Evolutionary conservation across 1,140 invertebrate species (phyloP), one percentile per base, ranked within the genome.

Genomic region (Drosophila simulans): DNA sequence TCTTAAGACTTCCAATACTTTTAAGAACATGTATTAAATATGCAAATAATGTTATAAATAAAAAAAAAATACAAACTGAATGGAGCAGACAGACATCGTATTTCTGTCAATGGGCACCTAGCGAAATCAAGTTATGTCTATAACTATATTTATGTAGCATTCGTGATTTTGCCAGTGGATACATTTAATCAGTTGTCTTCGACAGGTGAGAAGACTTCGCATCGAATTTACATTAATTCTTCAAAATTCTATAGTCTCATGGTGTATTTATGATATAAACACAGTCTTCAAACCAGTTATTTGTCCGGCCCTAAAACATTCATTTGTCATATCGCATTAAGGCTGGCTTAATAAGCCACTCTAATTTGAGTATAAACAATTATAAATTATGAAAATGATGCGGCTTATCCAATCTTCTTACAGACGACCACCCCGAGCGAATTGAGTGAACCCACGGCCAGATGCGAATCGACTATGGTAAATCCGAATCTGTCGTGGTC

Each of bases 281-380:
- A 70, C 12, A 45, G 25, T 5, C 35, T 11, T 4, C 10, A 20
- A 27, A 35, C 13, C 2, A 35, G 25, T 31, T 45, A 10, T 45
- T 11, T 10, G 40, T 5, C 57, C 25, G 39, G 27, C 39, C 31
- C 62, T 62, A 0, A 27, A 10, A 17, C 63, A 49, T n/a, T 40
- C 35, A 56, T 56, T 48, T 69, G 40, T 70, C 51, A 70, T 15
- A 48, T 34, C 31, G 63, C 27, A 34, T 48, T 39, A n/a, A 17
- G 35, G 35, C 11, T 49, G 31, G n/a, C 49, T 34, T 69, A 69
- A 69, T 70, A 55, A 48, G 51, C 63, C 11, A 39, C 8, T 35
- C 66, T 71, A 71, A 71, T 71, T 70, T 70, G 68, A 35, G 65
- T 20, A 39, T 34, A 70, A 70, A 70, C 51, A 70, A 70, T 71